Evolutionary conservation across 2,797 vertebrate species (phyloP), one percentile per base, ranked within the genome.

Genomic region (Phalanger gymnotis): DNA sequence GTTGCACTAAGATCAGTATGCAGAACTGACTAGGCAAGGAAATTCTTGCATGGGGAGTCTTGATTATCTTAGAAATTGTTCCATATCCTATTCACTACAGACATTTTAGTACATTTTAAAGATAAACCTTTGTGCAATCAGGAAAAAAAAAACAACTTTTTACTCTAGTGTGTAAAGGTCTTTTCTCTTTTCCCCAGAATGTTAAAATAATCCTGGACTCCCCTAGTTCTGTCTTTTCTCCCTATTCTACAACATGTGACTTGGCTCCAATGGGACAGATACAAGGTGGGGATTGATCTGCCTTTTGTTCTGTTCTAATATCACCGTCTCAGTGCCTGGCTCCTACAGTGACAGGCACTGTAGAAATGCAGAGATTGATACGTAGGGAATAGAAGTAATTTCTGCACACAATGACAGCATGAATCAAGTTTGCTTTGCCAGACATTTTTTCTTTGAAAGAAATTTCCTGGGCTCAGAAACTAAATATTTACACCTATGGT

Each of bases 401-500:
- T 96, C 90, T 91, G 52, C 19, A 94, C 53, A 92, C 1, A 90
- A 66, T 30, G 53, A 54, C 19, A 92, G 16, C 25, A 92, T 89
- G n/a, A 94, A 93, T 66, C 13, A 40, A 92, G 11, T 92, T 96
- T 53, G 34, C 92, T 95, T 94, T 92, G 30, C 7, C 94, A 95
- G 93, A 40, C 3, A 90, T 91, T 92, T 92, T 61, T 93, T 47
- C 61, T 97, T 94, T 96, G 87, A 94, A 94, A 95, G 55, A 95
- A 10, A 34, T 54, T 22, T 61, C 94, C 58, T 92, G 55, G 57
- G 31, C 73, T 95, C 52, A 92, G 53, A 95, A 87, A 94, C 56
- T 96, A 96, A 96, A 94, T 52, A 96, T 56, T 94, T 93, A 93
- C 0, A 95, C 10, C 13, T 96, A 58, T 90, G 87, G 54, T n/a